A percentile compares a stretch with the other conserved stretches of the same genome.
These are phyloP conservation scores for Sinelater perroti DNA, from an alignment of 2,888 invertebrate genomes.

Conservation along the genomic window DNA sequence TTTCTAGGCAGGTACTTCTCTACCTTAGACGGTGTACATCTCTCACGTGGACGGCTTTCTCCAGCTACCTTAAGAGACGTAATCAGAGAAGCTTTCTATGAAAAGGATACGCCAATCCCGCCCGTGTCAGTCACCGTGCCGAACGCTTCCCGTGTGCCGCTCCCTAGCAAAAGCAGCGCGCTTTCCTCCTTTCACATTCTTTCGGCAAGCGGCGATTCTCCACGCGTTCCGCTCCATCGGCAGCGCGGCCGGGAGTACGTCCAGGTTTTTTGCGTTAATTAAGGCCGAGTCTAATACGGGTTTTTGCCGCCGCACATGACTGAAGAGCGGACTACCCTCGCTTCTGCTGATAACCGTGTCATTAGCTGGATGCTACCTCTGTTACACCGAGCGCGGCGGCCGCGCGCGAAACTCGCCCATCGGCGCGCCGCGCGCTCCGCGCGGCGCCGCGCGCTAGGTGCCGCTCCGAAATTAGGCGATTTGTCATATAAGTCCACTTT, in stretches of 20 bases:
- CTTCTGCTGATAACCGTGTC: slow-evolving; percentile 50
- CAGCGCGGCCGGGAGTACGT: slow-evolving; percentile 36
- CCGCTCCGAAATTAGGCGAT: slow-evolving; percentile 40
- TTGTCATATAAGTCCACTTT: slow-evolving; percentile 47
- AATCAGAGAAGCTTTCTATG: too few species aligned
- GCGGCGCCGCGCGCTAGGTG: neutral
- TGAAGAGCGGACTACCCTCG: slow-evolving; percentile 56
- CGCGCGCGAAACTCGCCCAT: slow-evolving; percentile 10
- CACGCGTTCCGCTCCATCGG: slow-evolving; percentile 35
- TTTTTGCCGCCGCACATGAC: slow-evolving; percentile 59
- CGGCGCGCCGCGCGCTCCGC: neutral
- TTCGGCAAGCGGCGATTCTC: slow-evolving; percentile 3
- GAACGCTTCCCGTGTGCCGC: slow-evolving; percentile 29
- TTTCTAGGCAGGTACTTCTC: too few species aligned
- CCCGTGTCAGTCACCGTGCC: too few species aligned
- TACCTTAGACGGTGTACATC: too few species aligned
- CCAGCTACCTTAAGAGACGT: too few species aligned
- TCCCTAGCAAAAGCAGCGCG: slow-evolving; percentile 4
- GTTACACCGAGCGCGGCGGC: slow-evolving; percentile 32
- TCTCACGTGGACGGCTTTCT: too few species aligned
- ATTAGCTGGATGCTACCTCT: slow-evolving; percentile 45
- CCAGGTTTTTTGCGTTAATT: slow-evolving; percentile 59
- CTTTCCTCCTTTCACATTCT: slow-evolving; percentile 37
- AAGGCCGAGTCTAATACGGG: slow-evolving; percentile 59
- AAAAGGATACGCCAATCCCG: too few species aligned